Base-by-base conservation (phyloP, 2,888 invertebrate species). In the Charanyca ferruginea region DNA sequence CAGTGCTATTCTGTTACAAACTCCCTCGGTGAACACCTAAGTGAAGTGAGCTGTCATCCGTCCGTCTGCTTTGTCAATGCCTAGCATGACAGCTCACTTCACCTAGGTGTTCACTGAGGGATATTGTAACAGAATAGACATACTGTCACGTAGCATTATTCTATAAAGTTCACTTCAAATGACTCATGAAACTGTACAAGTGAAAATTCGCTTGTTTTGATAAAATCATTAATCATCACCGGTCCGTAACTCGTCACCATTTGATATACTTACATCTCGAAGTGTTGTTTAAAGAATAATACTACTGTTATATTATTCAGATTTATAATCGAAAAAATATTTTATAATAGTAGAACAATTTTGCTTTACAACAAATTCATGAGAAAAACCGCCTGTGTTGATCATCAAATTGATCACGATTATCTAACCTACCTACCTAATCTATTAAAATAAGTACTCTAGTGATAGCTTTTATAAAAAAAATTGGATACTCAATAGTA, bases 401-500 rank as follows among this genome's bases (percentile, higher is more conserved):
- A 54, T 42, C 1, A 13, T 11, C 9, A 18, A 23, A 38, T 35
- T 49, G 32, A 63, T 63, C 20, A 22, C 28, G 38, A 32, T 22
- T 18, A 32, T 23, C 11, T 28, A 8, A 23, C 6, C 16, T 16
- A 16, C 38, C 38, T 16, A 13, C 41, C 11, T 1, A 18, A 42
- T 25, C 18, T 52, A 53, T 32, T 32, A 1, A 11, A n/a, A 11
- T 2, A 53, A 5, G 6, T n/a, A 4, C n/a, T 38, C 16, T 38
- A 38, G 16, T 13, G 13, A 16, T 3, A 53, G n/a, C 5, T 53
- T 41, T 3, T 38, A 7, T 2, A 16, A 23, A 22, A n/a, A 23
- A 9, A 16, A 23, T 53, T 32, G 38, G n/a, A n/a, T 1, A 16
- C 23, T 57, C 11, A n/a, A 13, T 47, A 9, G 9, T 38, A 48